Evolutionary conservation across 2,113 vertebrate species (phyloP).

Genomic region (Ceyx margarethae): DNA sequence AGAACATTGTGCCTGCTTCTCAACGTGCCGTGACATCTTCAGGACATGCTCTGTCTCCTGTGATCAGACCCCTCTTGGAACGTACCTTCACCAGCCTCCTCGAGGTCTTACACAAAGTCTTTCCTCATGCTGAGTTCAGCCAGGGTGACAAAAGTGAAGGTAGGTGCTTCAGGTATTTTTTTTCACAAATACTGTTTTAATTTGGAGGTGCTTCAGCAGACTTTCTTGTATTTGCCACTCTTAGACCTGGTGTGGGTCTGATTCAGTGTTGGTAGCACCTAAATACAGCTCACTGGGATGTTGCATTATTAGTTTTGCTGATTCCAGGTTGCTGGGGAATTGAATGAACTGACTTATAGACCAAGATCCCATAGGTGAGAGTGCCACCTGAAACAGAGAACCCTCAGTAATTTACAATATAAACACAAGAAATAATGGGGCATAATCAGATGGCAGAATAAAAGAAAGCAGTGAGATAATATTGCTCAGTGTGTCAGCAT

Average conservation of each 20-base stretch:
- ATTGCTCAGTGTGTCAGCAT: not conserved
- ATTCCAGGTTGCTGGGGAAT: not conserved
- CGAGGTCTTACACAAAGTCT: conserved; percentile 87
- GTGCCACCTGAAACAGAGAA: not conserved
- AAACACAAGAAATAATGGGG: not conserved
- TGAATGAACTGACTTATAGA: not conserved
- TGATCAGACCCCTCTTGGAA: conserved; percentile 88
- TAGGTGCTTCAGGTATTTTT: conserved; percentile 28
- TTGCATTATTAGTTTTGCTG: not conserved
- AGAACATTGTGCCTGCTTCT: conserved; percentile 93
- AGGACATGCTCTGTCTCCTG: conserved; percentile 87
- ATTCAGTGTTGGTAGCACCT: not conserved
- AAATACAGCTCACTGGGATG: not conserved
- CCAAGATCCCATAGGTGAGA: not conserved
- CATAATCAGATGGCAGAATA: not conserved
- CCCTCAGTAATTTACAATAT: not conserved
- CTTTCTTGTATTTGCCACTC: not conserved
- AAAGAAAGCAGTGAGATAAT: not conserved
- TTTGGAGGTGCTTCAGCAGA: not conserved
- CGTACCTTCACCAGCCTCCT: conserved; percentile 82
- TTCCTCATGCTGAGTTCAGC: conserved; percentile 91
- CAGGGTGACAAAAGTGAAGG: conserved; percentile 87
- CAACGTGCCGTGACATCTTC: conserved; percentile 90
- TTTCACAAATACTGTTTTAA: not conserved
- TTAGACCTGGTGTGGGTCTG: not conserved